Conservation (phyloP, 2,797 vertebrate genomes). For the Sphenodon punctatus region DNA sequence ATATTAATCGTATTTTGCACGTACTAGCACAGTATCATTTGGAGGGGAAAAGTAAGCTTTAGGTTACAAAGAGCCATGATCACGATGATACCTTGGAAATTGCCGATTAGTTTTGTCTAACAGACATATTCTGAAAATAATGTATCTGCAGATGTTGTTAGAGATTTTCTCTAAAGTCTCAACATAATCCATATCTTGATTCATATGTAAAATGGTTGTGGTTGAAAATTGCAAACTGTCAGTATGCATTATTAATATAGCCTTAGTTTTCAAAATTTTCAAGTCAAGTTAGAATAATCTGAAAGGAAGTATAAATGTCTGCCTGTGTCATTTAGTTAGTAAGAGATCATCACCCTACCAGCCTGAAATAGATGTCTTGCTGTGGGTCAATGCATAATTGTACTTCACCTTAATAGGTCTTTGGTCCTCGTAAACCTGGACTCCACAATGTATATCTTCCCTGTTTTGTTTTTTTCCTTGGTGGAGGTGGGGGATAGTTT, state of each 20-base stretch:
- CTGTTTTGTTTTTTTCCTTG: no score
- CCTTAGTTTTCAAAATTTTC: slow-evolving; percentile 42
- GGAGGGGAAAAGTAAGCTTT: not conserved
- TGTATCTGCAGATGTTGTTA: not conserved
- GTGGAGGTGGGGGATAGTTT: no score
- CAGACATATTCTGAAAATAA: not conserved
- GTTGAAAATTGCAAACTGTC: slow-evolving; percentile 45
- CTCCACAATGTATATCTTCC: no score
- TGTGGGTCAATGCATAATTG: slow-evolving; percentile 58
- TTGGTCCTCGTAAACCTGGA: no score
- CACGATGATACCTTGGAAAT: slow-evolving; percentile 15
- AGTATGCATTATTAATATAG: slow-evolving; percentile 62
- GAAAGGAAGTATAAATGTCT: slow-evolving; percentile 52
- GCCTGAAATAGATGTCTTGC: slow-evolving; percentile 4
- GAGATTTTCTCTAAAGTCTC: slow-evolving; percentile 15
- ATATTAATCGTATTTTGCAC: fast-evolving
- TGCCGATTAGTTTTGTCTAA: slow-evolving; percentile 17
- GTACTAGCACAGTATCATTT: not conserved
- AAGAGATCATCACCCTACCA: slow-evolving; percentile 56
- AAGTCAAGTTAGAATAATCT: slow-evolving; percentile 59
- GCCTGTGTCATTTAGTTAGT: slow-evolving; percentile 69
- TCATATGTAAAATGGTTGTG: slow-evolving; percentile 28
- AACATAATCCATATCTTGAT: not conserved
- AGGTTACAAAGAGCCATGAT: not conserved
- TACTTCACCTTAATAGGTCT: slow-evolving; percentile 65